Evolutionary conservation across 1,140 invertebrate genomes (phyloP).

Genomic region (Caenorhabditis latens): DNA sequence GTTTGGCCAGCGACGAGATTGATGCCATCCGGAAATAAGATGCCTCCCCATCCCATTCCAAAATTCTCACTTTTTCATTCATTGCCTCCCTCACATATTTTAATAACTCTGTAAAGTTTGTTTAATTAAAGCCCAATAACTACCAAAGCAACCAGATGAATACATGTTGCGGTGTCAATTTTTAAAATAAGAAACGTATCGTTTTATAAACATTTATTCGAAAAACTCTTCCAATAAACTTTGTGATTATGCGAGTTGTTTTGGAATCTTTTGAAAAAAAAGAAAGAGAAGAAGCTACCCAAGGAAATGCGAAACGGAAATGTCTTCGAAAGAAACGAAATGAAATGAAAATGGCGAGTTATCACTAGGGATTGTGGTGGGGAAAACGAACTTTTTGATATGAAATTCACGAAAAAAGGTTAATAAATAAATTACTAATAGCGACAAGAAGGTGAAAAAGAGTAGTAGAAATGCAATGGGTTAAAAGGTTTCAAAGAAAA

Average conservation of each 20-base stretch:
- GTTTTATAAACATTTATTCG: not conserved
- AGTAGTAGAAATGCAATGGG: no score
- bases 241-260: not conserved
- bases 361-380: not conserved
- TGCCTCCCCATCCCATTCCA: no score
- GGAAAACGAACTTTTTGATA: not conserved
- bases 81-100: no score
- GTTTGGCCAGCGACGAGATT: conserved; percentile 1
- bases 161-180: no score
- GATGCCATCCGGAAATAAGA: conserved; percentile 28
- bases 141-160: no score
- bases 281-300: not conserved
- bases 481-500: no score
- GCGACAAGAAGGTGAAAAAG: not conserved
- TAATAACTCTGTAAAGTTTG: no score
- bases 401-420: no score
- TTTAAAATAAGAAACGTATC: not conserved
- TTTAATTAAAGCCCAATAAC: no score
- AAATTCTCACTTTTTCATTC: no score
- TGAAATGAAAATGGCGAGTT: conserved; percentile 52
- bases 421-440: conserved; percentile 11
- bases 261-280: not conserved
- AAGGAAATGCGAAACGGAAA: not conserved
- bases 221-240: not conserved
- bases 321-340: not conserved